A percentile compares a stretch with the other conserved stretches of the same genome.
Evolutionary conservation across 2,888 invertebrate species (phyloP).

Genomic region (Pachymerium ferrugineum): DNA sequence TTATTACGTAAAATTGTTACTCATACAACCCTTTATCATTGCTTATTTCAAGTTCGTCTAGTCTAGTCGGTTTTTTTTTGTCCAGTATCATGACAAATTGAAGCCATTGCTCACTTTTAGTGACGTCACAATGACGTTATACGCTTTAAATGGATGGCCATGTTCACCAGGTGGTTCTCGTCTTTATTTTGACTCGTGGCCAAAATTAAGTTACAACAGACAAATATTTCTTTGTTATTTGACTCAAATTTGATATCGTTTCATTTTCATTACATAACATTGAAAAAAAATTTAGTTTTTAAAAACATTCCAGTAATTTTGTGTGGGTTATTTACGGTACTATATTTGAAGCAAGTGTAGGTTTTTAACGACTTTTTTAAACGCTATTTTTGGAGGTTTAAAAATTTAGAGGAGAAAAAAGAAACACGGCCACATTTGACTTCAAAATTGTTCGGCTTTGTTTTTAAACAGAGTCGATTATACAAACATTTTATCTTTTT

Average conservation of each 20-base stretch:
- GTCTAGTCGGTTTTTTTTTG: background rate
- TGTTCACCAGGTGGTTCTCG: background rate
- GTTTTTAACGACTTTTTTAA: background rate
- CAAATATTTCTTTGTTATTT: background rate
- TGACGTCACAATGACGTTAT: background rate
- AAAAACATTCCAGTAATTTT: background rate
- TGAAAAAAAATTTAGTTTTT: background rate
- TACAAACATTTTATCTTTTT: no score
- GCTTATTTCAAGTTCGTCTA: background rate
- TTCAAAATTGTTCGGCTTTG: background rate
- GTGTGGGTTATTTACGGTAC: background rate
- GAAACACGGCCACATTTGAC: background rate
- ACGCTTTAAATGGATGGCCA: background rate
- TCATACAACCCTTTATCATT: background rate
- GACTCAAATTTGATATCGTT: background rate
- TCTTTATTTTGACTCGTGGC: background rate
- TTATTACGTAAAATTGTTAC: background rate
- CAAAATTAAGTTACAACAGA: background rate
- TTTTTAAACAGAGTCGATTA: no score
- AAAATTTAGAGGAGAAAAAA: background rate
- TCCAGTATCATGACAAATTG: background rate
- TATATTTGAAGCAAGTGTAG: background rate
- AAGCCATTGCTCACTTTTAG: background rate
- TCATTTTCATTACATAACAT: background rate
- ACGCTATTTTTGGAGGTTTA: background rate